Base-by-base conservation (phyloP, 2,888 invertebrate species). In the Nycteola revayana region DNA sequence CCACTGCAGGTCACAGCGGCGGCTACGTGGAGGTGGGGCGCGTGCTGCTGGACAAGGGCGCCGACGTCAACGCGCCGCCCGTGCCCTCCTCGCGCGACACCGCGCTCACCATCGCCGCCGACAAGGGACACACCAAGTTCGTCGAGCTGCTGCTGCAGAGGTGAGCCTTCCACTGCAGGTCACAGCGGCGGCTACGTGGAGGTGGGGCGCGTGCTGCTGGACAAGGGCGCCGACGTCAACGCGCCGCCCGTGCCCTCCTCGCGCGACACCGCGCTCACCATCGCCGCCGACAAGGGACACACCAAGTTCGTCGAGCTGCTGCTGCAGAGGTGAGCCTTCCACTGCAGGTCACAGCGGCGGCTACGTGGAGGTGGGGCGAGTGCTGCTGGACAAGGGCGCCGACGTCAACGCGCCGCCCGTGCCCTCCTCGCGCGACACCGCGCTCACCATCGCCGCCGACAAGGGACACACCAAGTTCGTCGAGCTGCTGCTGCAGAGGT, bases 211-310 rank as follows among this genome's bases (percentile, higher is more conserved):
- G 98, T 99, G 32, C 90, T 99, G 39, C 90, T 99, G 24, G 97
- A 98, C 72, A 97, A 98, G 85, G 97, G 97, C 1, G 99, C 99
- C 1, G 99, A 99, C 85, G 98, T 99, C 0, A 99, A 99, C 89
- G 98, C 99, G 20, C 95, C 98, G 9, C 99, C 99, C 14, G 99
- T 99, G 46, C 99, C 99, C 9, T 97, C 98, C 9, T 98, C 98
- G 2, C 90, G 98, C 32, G 99, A 99, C 86, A 99, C 99, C 3
- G 99, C 99, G 10, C 92, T 99, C 30, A 99, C 99, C 42, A 99
- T 99, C 63, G 99, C 99, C 44, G 98, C 99, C n/a, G 99, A 99
- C 76, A 99, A 99, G 81, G 99, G 99, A 0, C 99, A 99, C 84
- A 95, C 95, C 68, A 94, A 98, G 79, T 96, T 96, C 73, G 96